Base-by-base conservation (phyloP, 2,888 invertebrate genomes). In the Rambutsinella grinnellia region DNA sequence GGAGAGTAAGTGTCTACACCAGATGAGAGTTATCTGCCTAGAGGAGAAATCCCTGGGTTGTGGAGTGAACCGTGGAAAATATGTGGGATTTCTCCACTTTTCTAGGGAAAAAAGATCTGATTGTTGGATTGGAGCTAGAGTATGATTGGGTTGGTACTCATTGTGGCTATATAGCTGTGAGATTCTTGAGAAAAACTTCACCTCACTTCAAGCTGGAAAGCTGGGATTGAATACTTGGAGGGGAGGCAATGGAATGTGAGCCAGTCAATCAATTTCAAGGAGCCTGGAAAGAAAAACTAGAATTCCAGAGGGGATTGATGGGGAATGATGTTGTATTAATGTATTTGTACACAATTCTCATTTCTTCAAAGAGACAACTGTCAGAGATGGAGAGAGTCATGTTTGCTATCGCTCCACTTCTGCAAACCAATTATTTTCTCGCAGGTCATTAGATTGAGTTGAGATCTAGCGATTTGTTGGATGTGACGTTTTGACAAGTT, bases 211-310 rank as follows among this genome's bases (percentile, higher is more conserved):
- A 36, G 13, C 36, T n/a, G n/a, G n/a, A n/a, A n/a, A n/a, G n/a
- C n/a, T n/a, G 6, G 36, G 36, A 36, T 36, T 36, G 36, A 36
- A 13, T 36, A 36, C 36, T 5, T 36, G 36, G 6, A 36, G 36
- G 5, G 36, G n/a, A 8, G 36, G 49, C n/a, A 5, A 51, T 51
- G 51, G 51, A 51, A 51, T 51, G 51, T 51, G 51, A 51, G n/a
- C n/a, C 51, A 3, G 51, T 51, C 51, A 51, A 51, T 51, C 51
- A 51, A 17, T 51, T 51, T 51, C 51, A 51, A 19, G 51, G 10
- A 19, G 36, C 36, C 36, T 8, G 13, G 13, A 13, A 36, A 36
- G 13, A 36, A 36, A 8, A 13, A 36, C 6, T 8, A 13, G 13
- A 36, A 36, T 36, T 36, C 36, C 36, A 36, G 36, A 36, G 36